Percentiles rank a stretch among this genome's conserved stretches.
These are phyloP conservation scores for Pampus argenteus DNA, from an alignment of 2,797 vertebrate species.

Conservation along the genomic window DNA sequence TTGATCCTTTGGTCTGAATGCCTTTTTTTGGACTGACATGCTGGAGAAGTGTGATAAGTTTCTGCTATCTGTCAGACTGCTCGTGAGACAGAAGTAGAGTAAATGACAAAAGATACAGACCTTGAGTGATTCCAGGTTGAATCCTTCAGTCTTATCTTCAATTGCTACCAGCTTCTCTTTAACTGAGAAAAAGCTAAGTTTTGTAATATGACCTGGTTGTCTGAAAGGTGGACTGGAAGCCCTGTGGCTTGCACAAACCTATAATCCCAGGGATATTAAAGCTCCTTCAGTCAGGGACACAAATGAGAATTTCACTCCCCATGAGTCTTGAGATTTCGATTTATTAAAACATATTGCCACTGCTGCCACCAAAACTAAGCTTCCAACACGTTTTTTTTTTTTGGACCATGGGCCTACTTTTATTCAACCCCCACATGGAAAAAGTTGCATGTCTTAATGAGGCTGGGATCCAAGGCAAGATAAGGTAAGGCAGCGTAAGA, in stretches of 20 bases:
- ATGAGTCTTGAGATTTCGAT: slow-evolving; percentile 45
- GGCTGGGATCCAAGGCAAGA: slow-evolving; percentile 61
- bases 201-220: slow-evolving; percentile 44
- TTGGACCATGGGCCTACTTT: slow-evolving; percentile 44
- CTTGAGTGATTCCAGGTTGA: slow-evolving; percentile 16
- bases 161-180: slow-evolving; percentile 23
- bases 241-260: slow-evolving; percentile 39
- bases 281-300: slow-evolving; percentile 38
- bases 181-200: slow-evolving; percentile 27
- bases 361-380: slow-evolving; percentile 44
- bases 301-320: slow-evolving; percentile 48
- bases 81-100: background rate
- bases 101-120: slow-evolving; percentile 9
- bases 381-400: slow-evolving; percentile 40
- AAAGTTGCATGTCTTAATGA: slow-evolving; percentile 69
- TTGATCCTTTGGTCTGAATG: slow-evolving; percentile 1
- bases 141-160: slow-evolving; percentile 14
- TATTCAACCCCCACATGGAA: slow-evolving; percentile 49
- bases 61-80: background rate
- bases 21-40: slow-evolving; percentile 3
- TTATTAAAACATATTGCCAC: slow-evolving; percentile 59
- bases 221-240: slow-evolving; percentile 50
- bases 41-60: background rate
- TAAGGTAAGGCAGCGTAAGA: slow-evolving; percentile 74
- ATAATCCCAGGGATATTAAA: slow-evolving; percentile 51